phyloP scores from a whole-genome alignment of 2,888 invertebrate genomes.

The Craniophora ligustri region DNA sequence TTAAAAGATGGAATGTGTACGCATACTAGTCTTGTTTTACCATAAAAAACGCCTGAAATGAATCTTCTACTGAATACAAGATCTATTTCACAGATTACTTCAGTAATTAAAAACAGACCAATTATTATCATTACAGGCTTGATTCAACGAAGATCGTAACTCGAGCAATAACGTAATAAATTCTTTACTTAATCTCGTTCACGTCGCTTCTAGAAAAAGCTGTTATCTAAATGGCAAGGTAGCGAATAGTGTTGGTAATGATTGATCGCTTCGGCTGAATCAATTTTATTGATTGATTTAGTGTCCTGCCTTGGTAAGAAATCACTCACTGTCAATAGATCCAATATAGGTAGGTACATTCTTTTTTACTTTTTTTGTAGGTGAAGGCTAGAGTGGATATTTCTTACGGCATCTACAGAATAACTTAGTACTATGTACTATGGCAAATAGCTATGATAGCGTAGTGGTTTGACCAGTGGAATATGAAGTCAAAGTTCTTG shows the following conservation, averaged over 20 bases:
- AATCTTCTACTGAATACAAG: conserved; percentile 3
- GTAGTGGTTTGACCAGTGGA: no score
- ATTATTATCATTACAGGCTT: conserved; percentile 1
- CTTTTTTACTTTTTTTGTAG: no score
- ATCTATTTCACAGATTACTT: conserved; percentile 6
- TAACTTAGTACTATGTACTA: no score
- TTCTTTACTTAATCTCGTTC: not conserved
- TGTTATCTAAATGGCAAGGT: not conserved
- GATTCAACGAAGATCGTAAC: not conserved
- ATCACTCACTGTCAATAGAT: conserved; percentile 17
- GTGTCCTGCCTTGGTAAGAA: conserved; percentile 4
- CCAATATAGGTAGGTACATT: not conserved
- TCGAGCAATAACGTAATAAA: conserved; percentile 1
- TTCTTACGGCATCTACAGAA: no score
- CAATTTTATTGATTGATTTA: conserved; percentile 22
- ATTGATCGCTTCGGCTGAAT: conserved; percentile 4
- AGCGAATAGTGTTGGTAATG: not conserved
- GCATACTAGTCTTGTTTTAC: no score
- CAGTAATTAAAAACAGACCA: conserved; percentile 1
- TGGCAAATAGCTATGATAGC: no score
- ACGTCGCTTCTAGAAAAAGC: not conserved
- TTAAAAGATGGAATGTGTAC: no score
- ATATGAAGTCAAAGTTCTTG: no score
- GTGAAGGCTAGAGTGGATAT: no score
- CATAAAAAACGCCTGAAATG: no score